Evolutionary conservation across 2,113 vertebrate genomes (phyloP).

Genomic region (Ginglymostoma cirratum): DNA sequence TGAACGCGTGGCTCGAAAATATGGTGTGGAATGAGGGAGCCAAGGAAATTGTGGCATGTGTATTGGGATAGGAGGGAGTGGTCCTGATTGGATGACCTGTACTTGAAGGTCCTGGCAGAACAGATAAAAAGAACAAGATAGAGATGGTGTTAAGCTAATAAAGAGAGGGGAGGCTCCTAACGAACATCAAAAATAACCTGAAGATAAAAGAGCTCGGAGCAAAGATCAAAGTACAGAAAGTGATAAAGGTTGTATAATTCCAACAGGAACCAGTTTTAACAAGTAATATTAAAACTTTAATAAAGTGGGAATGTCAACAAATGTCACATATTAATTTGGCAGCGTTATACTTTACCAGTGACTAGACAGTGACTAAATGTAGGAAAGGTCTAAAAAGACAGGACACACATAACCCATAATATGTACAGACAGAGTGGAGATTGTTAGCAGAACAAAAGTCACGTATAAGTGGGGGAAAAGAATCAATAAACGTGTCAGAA

Average conservation of each 20-base stretch:
- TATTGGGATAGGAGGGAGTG: neutral
- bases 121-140: neutral
- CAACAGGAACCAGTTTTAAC: neutral
- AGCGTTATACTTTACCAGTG: neutral
- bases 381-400: neutral
- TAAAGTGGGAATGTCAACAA: neutral
- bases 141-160: neutral
- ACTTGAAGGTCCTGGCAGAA: neutral
- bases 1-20: neutral
- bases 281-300: neutral
- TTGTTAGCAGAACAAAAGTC: neutral
- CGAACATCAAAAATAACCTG: neutral
- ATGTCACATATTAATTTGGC: neutral
- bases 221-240: neutral
- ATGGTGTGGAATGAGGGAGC: neutral
- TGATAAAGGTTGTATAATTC: neutral
- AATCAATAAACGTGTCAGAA: neutral
- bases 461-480: neutral
- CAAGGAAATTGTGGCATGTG: neutral
- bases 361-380: neutral
- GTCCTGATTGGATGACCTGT: neutral
- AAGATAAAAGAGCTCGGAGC: neutral
- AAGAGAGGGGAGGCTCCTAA: neutral
- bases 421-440: neutral
- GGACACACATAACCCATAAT: neutral